Base-by-base conservation (phyloP, 1,140 invertebrate species). In the Physella acuta region DNA sequence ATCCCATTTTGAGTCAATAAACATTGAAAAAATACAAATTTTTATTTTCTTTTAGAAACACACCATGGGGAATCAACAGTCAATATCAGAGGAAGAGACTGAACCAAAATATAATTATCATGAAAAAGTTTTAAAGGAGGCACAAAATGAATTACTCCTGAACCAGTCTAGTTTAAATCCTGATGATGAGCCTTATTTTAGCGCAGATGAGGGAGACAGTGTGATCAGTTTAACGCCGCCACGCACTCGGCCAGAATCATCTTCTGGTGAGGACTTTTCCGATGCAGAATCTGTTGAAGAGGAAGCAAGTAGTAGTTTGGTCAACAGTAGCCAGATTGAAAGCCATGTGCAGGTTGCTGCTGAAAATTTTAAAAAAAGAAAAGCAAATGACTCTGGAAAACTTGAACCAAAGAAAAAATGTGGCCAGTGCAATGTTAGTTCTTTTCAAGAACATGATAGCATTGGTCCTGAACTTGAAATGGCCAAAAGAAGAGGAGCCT, bases 231-330 rank as follows among this genome's bases (percentile, higher is more conserved):
- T 65, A n/a, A 65, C 63, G n/a, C 63, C 63, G 16, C 39, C 24
- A 52, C 44, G 63, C 4, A 65, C 63, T 37, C 63, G 63, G 26
- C 63, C 63, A 31, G 63, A 65, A 36, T 65, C 63, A 34, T 65
- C 63, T 17, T 65, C 63, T 16, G 52, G 30, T 33, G 52, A 67
- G 1, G 52, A 56, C 14, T 36, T 37, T 14, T 34, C 64, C 16
- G 64, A 67, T 67, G 17, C 8, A 16, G 24, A 30, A 28, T 30
- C 55, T 11, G 33, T 24, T 26, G 31, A 56, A 31, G 64, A 36
- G 8, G 51, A 66, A n/a, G n/a, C n/a, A n/a, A n/a, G n/a, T n/a
- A 56, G 33, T 16, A 37, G 16, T 39, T 2, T 37, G 26, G 51
- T 24, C 8, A 33, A 56, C 11, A 33, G 3, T 2, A 16, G 16